Conservation (phyloP, 2,113 vertebrate species). For the Calyptommatus sinebrachiatus region DNA sequence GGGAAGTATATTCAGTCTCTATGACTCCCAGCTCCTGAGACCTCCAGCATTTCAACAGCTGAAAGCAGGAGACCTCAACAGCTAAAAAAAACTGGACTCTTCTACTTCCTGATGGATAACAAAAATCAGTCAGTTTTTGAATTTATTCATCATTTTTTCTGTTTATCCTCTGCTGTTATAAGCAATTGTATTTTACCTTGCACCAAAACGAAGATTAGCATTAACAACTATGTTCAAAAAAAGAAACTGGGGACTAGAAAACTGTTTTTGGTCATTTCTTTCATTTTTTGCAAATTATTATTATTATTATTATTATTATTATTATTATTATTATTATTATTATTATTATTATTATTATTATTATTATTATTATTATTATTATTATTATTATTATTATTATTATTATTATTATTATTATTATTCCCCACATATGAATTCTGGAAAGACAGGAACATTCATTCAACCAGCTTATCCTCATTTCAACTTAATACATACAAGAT, state of each 20-base stretch:
- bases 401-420: too few species aligned
- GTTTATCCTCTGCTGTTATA: neutral
- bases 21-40: neutral
- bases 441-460: neutral
- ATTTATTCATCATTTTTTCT: neutral
- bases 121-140: neutral
- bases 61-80: neutral
- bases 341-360: too few species aligned
- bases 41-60: neutral
- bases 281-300: too few species aligned
- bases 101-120: neutral
- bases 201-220: neutral
- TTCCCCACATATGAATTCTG: neutral
- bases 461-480: neutral
- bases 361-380: too few species aligned
- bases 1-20: neutral
- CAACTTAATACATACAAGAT: slow-evolving; percentile 83
- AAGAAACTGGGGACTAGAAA: too few species aligned
- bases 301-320: too few species aligned
- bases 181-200: neutral
- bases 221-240: neutral
- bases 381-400: too few species aligned
- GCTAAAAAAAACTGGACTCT: neutral
- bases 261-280: too few species aligned
- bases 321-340: too few species aligned